Conservation (phyloP, 2,797 vertebrate genomes). For the Lindbergichthys nudifrons region DNA sequence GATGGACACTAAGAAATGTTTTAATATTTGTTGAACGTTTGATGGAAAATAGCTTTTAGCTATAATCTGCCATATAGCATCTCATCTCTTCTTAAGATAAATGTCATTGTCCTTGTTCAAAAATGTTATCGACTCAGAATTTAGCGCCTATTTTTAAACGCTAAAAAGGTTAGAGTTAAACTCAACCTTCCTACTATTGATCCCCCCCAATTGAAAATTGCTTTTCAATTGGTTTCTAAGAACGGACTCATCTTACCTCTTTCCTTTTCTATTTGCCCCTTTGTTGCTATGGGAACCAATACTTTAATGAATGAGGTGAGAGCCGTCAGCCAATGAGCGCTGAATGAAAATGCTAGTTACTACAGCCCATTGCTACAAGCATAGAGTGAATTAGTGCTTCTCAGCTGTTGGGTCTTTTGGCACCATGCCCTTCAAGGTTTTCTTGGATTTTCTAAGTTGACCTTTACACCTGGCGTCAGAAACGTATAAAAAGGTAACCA, state of each 20-base stretch:
- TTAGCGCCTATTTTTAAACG: neutral
- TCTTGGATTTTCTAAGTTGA: neutral
- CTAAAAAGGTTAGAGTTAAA: conserved; percentile 22
- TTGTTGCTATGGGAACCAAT: conserved; percentile 82
- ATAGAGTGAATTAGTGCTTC: conserved; percentile 20
- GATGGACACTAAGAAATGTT: too few relatives aligned
- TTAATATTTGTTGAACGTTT: too few relatives aligned
- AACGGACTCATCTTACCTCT: conserved; percentile 70
- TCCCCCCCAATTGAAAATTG: conserved; percentile 25
- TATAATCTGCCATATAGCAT: too few relatives aligned
- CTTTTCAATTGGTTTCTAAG: conserved; percentile 68
- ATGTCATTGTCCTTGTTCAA: too few relatives aligned
- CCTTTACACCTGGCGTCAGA: neutral
- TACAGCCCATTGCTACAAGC: conserved; percentile 48
- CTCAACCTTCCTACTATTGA: conserved; percentile 40
- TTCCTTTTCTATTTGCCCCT: conserved; percentile 73
- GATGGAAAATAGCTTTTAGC: too few relatives aligned
- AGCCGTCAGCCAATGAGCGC: conserved; percentile 73
- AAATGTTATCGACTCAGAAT: neutral
- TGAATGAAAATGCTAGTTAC: conserved; percentile 67
- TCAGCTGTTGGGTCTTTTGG: neutral
- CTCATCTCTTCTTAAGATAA: too few relatives aligned
- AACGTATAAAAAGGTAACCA: neutral
- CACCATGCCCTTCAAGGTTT: neutral
- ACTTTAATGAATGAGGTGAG: conserved; percentile 77